Evolutionary conservation across 2,888 invertebrate species (phyloP), one percentile per base, ranked within the genome.

Genomic region (Eristalinus aeneus): DNA sequence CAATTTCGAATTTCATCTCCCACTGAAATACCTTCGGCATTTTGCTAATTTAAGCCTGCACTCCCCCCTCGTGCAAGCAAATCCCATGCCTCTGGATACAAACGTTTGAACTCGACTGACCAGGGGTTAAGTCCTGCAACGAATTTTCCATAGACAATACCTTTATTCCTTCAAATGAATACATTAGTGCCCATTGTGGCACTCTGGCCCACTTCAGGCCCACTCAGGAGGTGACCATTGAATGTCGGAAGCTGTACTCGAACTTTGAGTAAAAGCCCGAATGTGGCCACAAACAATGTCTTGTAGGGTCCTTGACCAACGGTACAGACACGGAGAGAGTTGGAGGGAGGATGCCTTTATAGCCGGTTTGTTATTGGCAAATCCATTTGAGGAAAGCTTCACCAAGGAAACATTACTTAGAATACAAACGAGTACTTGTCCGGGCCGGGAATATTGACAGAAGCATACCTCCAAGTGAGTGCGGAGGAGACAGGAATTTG

Each of bases 401-500:
- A 34, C 10, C 34, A n/a, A n/a, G 46, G 16, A 46, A 16, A 46
- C 46, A 6, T 46, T 46, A 34, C 34, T 34, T 34, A 8, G 34
- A 34, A 34, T 34, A 34, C 34, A 34, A 34, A 34, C 34, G 34
- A 72, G 32, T 31, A 22, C 54, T 71, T 61, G 27, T 27, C 27
- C 31, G 75, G 65, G 79, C 75, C 36, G 31, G 16, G 22, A 31
- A 65, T 56, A 75, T 64, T 56, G 79, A 77, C 58, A 69, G 79
- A 31, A 54, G 73, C 80, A 58, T 74, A 56, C 39, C 58, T 46
- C 16, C 16, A 16, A 16, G 16, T 16, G 46, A 16, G 16, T 4
- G n/a, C 67, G n/a, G 12, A 36, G 58, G 64, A 71, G 68, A 65
- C 84, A 74, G 81, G 77, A 56, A 67, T 74, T 73, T 83, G 83